These are phyloP conservation scores for Corythornis leucogaster DNA, from an alignment of 2,797 vertebrate species.

Conservation along the genomic window DNA sequence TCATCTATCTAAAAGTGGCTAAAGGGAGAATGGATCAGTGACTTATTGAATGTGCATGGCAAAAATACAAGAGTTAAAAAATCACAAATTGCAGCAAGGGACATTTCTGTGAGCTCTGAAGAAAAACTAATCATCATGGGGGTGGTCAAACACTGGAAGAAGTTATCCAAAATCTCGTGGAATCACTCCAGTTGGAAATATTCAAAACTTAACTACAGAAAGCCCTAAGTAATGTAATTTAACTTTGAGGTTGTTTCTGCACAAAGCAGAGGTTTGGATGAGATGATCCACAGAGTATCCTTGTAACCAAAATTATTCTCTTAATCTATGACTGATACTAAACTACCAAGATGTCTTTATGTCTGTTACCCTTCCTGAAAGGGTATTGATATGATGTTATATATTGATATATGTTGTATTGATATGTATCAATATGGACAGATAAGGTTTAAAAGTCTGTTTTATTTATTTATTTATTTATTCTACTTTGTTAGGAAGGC, in stretches of 20 bases:
- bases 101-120: not conserved
- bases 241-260: not conserved
- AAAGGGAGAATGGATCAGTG: not conserved
- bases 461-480: too few species aligned
- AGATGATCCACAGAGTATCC: not conserved
- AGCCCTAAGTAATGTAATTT: not conserved
- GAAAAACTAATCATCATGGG: not conserved
- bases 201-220: not conserved
- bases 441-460: not conserved
- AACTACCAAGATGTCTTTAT: not conserved
- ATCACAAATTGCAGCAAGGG: not conserved
- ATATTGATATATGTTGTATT: too few species aligned
- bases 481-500: not conserved
- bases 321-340: not conserved
- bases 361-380: not conserved
- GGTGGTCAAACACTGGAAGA: not conserved
- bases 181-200: not conserved
- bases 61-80: not conserved
- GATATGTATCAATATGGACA: not conserved
- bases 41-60: not conserved
- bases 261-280: not conserved
- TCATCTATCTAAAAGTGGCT: not conserved
- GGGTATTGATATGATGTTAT: not conserved
- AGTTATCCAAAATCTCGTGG: not conserved
- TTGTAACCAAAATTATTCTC: not conserved